phyloP scores from a whole-genome alignment of 2,113 vertebrate species.

The Entelurus aequoreus region DNA sequence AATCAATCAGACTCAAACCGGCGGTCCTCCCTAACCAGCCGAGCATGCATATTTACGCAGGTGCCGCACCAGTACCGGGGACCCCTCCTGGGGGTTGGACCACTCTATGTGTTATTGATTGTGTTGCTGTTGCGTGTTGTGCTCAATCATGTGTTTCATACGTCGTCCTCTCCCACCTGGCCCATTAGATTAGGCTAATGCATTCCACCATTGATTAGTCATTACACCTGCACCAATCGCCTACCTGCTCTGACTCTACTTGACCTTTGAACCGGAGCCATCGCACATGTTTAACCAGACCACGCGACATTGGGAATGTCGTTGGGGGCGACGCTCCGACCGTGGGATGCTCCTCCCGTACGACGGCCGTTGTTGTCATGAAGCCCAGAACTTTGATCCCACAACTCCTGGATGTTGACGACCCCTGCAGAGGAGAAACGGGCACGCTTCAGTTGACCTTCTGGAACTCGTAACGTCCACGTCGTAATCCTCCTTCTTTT shows the following conservation, averaged over 20 bases:
- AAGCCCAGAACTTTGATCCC: too few relatives aligned
- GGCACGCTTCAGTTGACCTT: too few relatives aligned
- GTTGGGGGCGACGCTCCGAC: not conserved
- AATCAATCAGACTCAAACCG: slow-evolving; percentile 61
- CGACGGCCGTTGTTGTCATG: too few relatives aligned
- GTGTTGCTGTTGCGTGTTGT: slow-evolving; percentile 82
- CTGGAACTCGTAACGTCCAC: too few relatives aligned
- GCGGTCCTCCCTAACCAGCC: slow-evolving; percentile 41
- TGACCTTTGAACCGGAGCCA: slow-evolving; percentile 58
- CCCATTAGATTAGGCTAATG: slow-evolving; percentile 94
- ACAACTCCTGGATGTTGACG: too few relatives aligned
- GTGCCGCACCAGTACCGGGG: slow-evolving; percentile 50
- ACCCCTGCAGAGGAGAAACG: too few relatives aligned
- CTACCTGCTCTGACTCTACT: slow-evolving; percentile 73
- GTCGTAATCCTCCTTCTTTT: too few relatives aligned
- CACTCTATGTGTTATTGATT: slow-evolving; percentile 90
- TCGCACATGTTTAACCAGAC: slow-evolving; percentile 51
- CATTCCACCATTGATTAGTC: slow-evolving; percentile 98
- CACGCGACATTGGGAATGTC: not conserved
- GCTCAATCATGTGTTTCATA: slow-evolving; percentile 86
- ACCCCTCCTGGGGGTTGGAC: slow-evolving; percentile 70
- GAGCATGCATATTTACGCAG: slow-evolving; percentile 52
- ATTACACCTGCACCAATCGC: slow-evolving; percentile 89
- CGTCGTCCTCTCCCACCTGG: slow-evolving; percentile 89
- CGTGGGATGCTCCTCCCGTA: slow-evolving; percentile 10